Evolutionary conservation across 1,140 invertebrate genomes (phyloP).

Genomic region (Bombyx mori): ASM3026992v2 NC_085112.1:11026001-11026500

Average conservation of each 20-base stretch:
- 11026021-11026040: too few species aligned
- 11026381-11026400: too few species aligned
- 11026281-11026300: constrained; percentile 12
- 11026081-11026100: background rate
- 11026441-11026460: too few species aligned
- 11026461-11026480: too few species aligned
- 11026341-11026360: background rate
- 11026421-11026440: background rate
- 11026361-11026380: too few species aligned
- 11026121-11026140: constrained; percentile 22
- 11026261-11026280: constrained; percentile 14
- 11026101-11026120: constrained; percentile 18
- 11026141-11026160: constrained; percentile 13
- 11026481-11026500: too few species aligned
- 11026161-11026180: constrained; percentile 15
- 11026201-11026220: background rate
- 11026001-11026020: too few species aligned
- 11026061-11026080: too few species aligned
- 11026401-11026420: background rate
- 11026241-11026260: constrained; percentile 17
- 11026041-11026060: too few species aligned
- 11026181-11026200: constrained; percentile 1
- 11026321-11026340: too few species aligned
- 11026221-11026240: constrained; percentile 22
- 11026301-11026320: background rate